A percentile compares a stretch with the other conserved stretches of the same genome.
phyloP scores from a whole-genome alignment of 2,797 vertebrate species.

The Argentina silus region DNA sequence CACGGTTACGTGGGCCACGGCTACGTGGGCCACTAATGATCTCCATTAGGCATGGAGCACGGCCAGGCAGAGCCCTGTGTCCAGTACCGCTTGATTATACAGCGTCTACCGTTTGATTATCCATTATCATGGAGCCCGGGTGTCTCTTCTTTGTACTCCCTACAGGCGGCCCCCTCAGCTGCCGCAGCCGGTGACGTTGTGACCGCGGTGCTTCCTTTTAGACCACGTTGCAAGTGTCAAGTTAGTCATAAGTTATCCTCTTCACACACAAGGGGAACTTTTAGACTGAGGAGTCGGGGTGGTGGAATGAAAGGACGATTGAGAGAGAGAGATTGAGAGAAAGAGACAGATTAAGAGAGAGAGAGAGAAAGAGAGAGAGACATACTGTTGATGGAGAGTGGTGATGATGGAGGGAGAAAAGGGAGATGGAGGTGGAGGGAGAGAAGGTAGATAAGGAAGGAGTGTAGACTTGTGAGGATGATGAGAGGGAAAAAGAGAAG shows the following conservation, averaged over 20 bases:
- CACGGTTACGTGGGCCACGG: too few relatives aligned
- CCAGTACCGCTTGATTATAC: not conserved
- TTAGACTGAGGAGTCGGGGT: not conserved
- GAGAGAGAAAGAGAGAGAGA: not conserved
- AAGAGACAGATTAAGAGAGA: not conserved
- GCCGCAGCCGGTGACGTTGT: not conserved
- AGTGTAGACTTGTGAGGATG: not conserved
- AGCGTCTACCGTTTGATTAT: not conserved
- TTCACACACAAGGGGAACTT: not conserved
- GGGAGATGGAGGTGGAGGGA: not conserved
- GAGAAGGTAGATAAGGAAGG: not conserved
- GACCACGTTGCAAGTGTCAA: not conserved
- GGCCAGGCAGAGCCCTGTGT: not conserved
- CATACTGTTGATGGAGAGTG: too few relatives aligned
- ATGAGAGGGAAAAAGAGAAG: not conserved
- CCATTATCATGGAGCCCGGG: not conserved
- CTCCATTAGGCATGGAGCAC: conserved; percentile 8
- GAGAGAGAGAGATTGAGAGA: not conserved
- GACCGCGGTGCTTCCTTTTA: not conserved
- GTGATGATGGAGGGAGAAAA: too few relatives aligned
- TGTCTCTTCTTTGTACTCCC: not conserved
- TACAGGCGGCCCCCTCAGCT: not conserved
- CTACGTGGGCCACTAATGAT: conserved; percentile 6
- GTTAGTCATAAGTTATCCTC: conserved; percentile 6
- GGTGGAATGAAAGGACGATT: not conserved